These are phyloP conservation scores for Sebastes alutus DNA, from an alignment of 2,797 vertebrate genomes.

Conservation along the genomic window DNA sequence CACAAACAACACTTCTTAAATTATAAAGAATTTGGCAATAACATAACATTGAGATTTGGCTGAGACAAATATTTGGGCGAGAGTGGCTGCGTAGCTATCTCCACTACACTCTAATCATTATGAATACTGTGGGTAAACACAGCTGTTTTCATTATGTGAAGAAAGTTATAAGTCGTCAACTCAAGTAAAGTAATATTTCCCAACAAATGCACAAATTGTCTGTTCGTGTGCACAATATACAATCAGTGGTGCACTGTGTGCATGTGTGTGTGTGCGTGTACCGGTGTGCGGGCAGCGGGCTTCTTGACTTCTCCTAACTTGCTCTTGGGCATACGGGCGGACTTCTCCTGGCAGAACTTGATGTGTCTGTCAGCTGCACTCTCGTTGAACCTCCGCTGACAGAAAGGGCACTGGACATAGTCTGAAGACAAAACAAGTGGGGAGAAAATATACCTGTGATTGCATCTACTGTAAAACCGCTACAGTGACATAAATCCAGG, in stretches of 20 bases:
- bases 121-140: neutral
- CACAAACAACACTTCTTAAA: too few relatives aligned
- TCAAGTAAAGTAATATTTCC: neutral
- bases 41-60: neutral
- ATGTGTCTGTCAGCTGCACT: conserved; percentile 95
- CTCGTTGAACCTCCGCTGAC: conserved; percentile 94
- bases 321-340: conserved; percentile 91
- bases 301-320: conserved; percentile 89
- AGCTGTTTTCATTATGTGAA: neutral
- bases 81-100: neutral
- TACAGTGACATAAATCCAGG: neutral
- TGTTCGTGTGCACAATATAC: neutral
- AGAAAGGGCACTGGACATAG: conserved; percentile 95
- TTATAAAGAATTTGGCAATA: neutral
- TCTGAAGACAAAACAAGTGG: conserved; percentile 77
- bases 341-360: conserved; percentile 96
- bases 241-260: neutral
- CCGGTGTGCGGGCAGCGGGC: conserved; percentile 84
- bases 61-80: neutral
- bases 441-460: neutral
- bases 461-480: neutral
- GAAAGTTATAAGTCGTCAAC: neutral
- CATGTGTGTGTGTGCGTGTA: conserved; percentile 46
- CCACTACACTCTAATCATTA: neutral
- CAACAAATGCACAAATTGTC: neutral